Conservation (phyloP, 2,113 vertebrate species). For the Urocitellus parryii region DNA sequence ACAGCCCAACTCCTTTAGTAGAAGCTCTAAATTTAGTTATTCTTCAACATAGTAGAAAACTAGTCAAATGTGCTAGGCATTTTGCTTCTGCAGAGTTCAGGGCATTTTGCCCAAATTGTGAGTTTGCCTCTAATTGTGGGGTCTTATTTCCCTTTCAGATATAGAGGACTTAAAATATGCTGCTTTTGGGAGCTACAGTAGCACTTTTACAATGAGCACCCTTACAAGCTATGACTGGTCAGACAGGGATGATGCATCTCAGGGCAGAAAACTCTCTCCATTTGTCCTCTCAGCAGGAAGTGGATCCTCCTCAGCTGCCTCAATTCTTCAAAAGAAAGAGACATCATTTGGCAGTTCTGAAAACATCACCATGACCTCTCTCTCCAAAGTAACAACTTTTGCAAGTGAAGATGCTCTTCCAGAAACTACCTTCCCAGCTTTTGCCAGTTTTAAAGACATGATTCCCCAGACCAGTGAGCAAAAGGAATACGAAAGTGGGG, state of each 20-base stretch:
- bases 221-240: conserved; percentile 94
- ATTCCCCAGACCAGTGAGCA: conserved; percentile 59
- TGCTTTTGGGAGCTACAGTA: conserved; percentile 90
- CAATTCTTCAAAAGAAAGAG: conserved; percentile 91
- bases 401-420: conserved; percentile 86
- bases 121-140: conserved; percentile 81
- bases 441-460: conserved; percentile 88
- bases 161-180: conserved; percentile 95
- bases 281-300: conserved; percentile 85
- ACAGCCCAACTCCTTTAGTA: conserved; percentile 52
- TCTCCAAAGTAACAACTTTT: conserved; percentile 90
- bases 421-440: conserved; percentile 88
- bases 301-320: conserved; percentile 85
- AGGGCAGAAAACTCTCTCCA: conserved; percentile 87
- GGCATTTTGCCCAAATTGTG: conserved; percentile 60
- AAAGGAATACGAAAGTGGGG: conserved; percentile 84
- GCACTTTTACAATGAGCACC: conserved; percentile 89
- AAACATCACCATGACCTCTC: conserved; percentile 90
- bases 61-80: conserved; percentile 45
- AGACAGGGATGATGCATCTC: conserved; percentile 92
- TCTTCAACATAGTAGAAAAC: conserved; percentile 3
- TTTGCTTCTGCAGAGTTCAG: conserved; percentile 63
- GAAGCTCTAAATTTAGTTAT: conserved; percentile 63
- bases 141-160: conserved; percentile 93
- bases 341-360: conserved; percentile 93